A percentile compares a stretch with the other conserved stretches of the same genome.
Conservation (phyloP, 1,140 invertebrate species). For the Drosophila guanche region DNA sequence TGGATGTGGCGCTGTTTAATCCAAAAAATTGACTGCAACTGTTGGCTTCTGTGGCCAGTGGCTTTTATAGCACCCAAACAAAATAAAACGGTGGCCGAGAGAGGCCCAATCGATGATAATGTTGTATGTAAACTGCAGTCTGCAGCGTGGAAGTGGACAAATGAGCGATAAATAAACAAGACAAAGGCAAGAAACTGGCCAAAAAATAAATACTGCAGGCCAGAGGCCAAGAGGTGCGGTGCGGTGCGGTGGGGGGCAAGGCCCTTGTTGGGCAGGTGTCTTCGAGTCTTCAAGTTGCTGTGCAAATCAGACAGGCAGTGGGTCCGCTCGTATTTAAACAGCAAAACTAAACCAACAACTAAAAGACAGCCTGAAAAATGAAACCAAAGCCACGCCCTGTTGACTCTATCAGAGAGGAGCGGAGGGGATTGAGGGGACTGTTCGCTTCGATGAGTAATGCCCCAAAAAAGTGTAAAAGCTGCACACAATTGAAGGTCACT, state of each 20-base stretch:
- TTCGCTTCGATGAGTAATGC: constrained; percentile 38
- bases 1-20: constrained; percentile 59
- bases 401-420: constrained; percentile 3
- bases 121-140: constrained; percentile 75
- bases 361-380: neutral
- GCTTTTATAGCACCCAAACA: constrained; percentile 57
- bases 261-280: constrained; percentile 28
- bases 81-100: constrained; percentile 7
- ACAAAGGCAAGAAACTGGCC: constrained; percentile 54
- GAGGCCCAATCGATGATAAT: constrained; percentile 59
- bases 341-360: constrained; percentile 1
- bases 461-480: constrained; percentile 24
- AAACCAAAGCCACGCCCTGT: constrained; percentile 13
- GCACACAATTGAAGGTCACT: constrained; percentile 23
- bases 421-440: constrained; percentile 17
- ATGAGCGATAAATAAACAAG: constrained; percentile 72
- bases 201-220: constrained; percentile 19
- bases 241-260: neutral
- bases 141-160: constrained; percentile 51
- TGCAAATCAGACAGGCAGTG: neutral
- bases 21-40: constrained; percentile 72
- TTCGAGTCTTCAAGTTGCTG: neutral
- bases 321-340: no score
- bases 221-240: neutral
- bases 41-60: constrained; percentile 22